Conservation (phyloP, 2,797 vertebrate species). For the Morus bassanus region DNA sequence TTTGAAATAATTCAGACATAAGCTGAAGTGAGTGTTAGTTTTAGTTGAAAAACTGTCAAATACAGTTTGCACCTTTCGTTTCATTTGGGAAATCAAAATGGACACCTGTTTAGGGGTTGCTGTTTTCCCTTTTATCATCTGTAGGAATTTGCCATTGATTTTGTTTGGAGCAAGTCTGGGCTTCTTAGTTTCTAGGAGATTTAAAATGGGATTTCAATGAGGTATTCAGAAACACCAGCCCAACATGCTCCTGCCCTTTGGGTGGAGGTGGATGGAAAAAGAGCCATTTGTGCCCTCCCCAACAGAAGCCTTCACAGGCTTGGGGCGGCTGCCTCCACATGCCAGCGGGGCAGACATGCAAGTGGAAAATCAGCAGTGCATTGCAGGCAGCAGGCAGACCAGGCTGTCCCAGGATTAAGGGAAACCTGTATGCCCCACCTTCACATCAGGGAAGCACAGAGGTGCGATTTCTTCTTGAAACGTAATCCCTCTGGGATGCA, state of each 20-base stretch:
- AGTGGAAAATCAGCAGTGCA: not conserved
- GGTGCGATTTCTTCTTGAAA: not conserved
- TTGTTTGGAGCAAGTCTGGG: not conserved
- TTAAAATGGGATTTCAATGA: not conserved
- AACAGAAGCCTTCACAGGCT: not conserved
- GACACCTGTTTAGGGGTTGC: not conserved
- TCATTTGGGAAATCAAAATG: not conserved
- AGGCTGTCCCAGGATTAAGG: not conserved
- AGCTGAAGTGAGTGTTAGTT: conserved; percentile 1
- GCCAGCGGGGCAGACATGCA: not conserved
- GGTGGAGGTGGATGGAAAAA: not conserved
- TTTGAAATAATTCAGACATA: conserved; percentile 34
- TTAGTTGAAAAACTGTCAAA: conserved; percentile 47
- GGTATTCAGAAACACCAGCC: not conserved
- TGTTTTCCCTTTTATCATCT: not conserved
- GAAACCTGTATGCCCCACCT: not conserved
- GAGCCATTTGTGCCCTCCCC: not conserved
- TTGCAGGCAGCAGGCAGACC: not conserved
- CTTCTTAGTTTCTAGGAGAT: not conserved
- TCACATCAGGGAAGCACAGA: not conserved
- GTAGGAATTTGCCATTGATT: not conserved
- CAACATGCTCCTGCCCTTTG: accelerated
- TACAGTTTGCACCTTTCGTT: not conserved
- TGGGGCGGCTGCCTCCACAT: accelerated
- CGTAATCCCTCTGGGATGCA: accelerated